A percentile compares a stretch with the other conserved stretches of the same genome.
phyloP scores from a whole-genome alignment of 2,888 invertebrate species.

The Stenurella melanura region DNA sequence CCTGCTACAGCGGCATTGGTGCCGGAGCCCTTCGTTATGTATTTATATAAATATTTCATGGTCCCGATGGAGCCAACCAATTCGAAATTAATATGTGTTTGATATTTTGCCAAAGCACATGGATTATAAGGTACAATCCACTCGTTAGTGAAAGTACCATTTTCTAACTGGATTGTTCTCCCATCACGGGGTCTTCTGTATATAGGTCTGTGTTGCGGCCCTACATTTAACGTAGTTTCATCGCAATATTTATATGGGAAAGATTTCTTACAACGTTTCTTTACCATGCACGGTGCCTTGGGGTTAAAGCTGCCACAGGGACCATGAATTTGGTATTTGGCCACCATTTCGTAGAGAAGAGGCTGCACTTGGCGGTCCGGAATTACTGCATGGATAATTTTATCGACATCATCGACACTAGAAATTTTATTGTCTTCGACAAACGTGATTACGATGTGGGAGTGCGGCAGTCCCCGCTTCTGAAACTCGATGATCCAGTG shows the following conservation, averaged over 20 bases:
- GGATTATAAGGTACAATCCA: constrained; percentile 47
- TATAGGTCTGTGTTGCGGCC: neutral
- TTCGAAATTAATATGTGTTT: constrained; percentile 56
- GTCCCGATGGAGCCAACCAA: constrained; percentile 43
- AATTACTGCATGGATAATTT: neutral
- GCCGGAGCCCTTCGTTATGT: constrained; percentile 44
- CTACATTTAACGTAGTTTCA: neutral
- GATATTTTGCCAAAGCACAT: constrained; percentile 48
- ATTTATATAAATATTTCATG: constrained; percentile 55
- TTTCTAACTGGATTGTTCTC: neutral
- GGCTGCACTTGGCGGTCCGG: neutral
- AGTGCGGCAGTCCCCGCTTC: neutral
- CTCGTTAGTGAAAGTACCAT: constrained; percentile 30
- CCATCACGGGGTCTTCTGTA: neutral
- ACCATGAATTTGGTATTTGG: neutral
- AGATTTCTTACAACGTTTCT: neutral
- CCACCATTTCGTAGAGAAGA: neutral
- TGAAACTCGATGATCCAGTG: constrained; percentile 1
- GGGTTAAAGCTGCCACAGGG: neutral
- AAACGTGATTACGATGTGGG: neutral
- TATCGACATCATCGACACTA: neutral
- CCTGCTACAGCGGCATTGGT: neutral
- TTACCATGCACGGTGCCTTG: neutral
- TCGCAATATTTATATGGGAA: neutral
- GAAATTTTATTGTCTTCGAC: neutral